Base-by-base conservation (phyloP, 2,888 invertebrate species). In the Eurois occulta region DNA sequence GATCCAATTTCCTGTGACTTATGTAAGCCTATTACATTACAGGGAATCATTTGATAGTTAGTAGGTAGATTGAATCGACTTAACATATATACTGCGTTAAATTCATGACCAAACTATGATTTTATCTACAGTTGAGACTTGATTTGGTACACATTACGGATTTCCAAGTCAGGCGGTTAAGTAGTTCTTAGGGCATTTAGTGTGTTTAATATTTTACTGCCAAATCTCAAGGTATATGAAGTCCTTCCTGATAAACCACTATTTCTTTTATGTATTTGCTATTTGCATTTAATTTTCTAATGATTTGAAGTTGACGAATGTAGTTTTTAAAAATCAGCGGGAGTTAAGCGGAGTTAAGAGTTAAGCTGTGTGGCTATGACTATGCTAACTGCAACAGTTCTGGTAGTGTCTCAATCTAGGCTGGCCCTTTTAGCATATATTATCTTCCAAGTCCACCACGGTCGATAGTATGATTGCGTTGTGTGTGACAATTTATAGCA, bases 1-100 rank as follows among this genome's bases (percentile, higher is more conserved):
- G 85, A 67, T 74, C 74, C 69, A 82, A 81, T 84, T 73, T 67
- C 74, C 74, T 70, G 32, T 81, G 73, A 80, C 69, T 70, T 80
- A 72, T 72, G 41, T 81, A 66, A 73, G 69, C 67, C 41, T 78
- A 46, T 72, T 84, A 32, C 28, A 46, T 69, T 84, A 32, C 18
- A n/a, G 32, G 5, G 58, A 72, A 72, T 72, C 11, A 71, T 68
- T 62, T 46, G 35, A 32, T 77, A 77, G 58, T 69, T 52, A 28
- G n/a, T 7, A 16, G n/a, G 16, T 2, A n/a, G n/a, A 48, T 35
- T n/a, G 32, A 48, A 52, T 80, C 41, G 24, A 21, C 35, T 28
- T 46, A 21, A 35, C 35, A 35, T 28, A 16, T 58, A 16, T 28
- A 6, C 46, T 38, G 64, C 8, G 58, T 41, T 32, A n/a, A 35